phyloP scores from a whole-genome alignment of 2,113 vertebrate genomes.

The Galbula dea region DNA sequence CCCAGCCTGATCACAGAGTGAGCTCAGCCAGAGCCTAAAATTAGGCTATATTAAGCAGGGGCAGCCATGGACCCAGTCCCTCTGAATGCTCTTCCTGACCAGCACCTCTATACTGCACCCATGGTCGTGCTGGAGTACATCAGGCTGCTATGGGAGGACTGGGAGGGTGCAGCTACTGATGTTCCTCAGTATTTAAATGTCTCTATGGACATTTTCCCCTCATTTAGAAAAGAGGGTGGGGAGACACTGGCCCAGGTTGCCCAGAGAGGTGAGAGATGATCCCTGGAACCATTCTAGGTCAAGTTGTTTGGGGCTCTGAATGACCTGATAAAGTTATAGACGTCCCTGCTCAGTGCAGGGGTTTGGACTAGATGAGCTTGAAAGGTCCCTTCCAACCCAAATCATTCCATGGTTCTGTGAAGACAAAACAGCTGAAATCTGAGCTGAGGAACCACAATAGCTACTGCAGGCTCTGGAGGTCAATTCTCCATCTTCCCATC shows the following conservation, averaged over 20 bases:
- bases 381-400: too few species aligned
- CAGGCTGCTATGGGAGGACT: neutral
- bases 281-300: neutral
- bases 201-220: too few species aligned
- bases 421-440: neutral
- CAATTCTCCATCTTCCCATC: neutral
- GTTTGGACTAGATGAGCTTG: too few species aligned
- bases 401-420: neutral
- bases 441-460: neutral
- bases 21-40: neutral
- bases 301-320: neutral
- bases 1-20: neutral
- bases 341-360: too few species aligned
- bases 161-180: neutral
- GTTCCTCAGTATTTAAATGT: neutral
- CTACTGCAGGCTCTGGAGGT: neutral
- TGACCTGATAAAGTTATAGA: neutral
- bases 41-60: neutral
- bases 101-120: neutral
- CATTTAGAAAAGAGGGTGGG: neutral
- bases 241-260: neutral
- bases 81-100: neutral
- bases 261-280: neutral
- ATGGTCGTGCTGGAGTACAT: accelerated
- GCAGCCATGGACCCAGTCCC: neutral